Conservation (phyloP, 2,113 vertebrate species). For the Lagopus muta region DNA sequence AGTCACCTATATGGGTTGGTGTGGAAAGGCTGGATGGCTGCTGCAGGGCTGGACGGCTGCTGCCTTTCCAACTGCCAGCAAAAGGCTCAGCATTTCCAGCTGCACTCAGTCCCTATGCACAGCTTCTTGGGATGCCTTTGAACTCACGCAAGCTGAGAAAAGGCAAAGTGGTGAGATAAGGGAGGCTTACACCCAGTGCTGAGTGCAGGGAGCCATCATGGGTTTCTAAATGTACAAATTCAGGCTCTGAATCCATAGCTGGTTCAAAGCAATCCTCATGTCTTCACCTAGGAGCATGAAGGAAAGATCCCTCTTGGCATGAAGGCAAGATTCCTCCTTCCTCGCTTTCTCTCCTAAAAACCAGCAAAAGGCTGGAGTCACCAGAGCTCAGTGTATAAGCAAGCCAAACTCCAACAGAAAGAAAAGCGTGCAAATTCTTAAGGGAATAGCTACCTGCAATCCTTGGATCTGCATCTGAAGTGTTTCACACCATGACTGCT, state of each 20-base stretch:
- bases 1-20: neutral
- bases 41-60: neutral
- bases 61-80: accelerated
- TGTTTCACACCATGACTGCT: accelerated
- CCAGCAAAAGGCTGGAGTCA: neutral
- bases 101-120: neutral
- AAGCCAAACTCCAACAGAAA: neutral
- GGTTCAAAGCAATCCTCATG: neutral
- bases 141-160: neutral
- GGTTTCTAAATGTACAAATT: neutral
- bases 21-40: neutral
- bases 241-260: accelerated
- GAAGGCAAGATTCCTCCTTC: neutral
- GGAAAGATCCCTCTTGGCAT: neutral
- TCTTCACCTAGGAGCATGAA: neutral
- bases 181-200: accelerated
- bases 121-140: neutral
- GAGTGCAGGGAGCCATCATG: accelerated
- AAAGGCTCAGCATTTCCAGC: neutral
- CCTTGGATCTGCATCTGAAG: neutral
- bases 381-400: neutral
- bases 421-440: neutral
- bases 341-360: neutral
- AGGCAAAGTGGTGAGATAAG: neutral
- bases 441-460: neutral